Evolutionary conservation across 2,888 invertebrate genomes (phyloP).

Genomic region (Scaptomyza reducta): DNA sequence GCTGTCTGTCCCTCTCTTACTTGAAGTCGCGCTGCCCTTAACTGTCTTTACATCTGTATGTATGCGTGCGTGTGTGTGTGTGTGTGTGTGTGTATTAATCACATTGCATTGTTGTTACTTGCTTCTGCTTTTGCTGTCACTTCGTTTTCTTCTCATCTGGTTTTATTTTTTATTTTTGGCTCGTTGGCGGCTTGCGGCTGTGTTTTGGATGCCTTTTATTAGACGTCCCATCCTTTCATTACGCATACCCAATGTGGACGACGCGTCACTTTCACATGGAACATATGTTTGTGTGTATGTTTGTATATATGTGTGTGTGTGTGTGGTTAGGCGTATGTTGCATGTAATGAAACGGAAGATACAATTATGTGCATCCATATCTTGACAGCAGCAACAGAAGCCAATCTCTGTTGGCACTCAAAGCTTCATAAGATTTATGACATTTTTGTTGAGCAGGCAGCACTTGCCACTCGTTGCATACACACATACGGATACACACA

Average conservation of each 20-base stretch:
- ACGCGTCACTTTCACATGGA: constrained; percentile 3
- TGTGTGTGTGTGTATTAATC: constrained; percentile 23
- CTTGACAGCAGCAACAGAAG: constrained; percentile 1
- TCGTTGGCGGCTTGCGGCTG: constrained; percentile 7
- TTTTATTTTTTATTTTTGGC: constrained; percentile 1
- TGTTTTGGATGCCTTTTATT: constrained; percentile 37
- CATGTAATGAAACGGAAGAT: constrained; percentile 80
- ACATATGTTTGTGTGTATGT: background rate
- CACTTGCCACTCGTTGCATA: background rate
- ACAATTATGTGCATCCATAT: constrained; percentile 59
- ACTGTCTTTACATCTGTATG: constrained; percentile 20
- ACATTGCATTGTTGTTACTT: constrained; percentile 14
- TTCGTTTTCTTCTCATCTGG: background rate
- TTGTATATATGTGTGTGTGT: background rate
- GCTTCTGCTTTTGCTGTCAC: constrained; percentile 1
- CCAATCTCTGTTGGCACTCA: constrained; percentile 3
- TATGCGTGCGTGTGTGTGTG: constrained; percentile 19
- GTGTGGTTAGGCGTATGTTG: constrained; percentile 38
- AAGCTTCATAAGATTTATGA: constrained; percentile 21
- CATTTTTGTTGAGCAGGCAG: constrained; percentile 3
- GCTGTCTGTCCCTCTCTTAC: constrained; percentile 5
- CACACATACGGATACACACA: background rate
- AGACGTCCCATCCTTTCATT: constrained; percentile 42
- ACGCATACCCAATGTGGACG: constrained; percentile 58
- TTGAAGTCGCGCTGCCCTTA: constrained; percentile 16